Conservation (phyloP, 2,888 invertebrate genomes). For the Apamea sordens region DNA sequence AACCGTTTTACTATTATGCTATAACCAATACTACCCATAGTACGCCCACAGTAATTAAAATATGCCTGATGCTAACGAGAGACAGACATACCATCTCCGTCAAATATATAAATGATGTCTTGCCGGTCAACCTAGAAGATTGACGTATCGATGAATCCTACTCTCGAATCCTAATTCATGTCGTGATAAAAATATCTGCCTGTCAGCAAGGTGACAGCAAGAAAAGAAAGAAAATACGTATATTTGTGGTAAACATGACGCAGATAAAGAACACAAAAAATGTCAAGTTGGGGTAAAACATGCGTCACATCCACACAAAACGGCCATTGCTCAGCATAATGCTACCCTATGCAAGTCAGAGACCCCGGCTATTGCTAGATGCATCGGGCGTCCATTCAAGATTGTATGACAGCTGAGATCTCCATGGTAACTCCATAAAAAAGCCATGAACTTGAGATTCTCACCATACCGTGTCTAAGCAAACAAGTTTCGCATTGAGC, state of each 20-base stretch:
- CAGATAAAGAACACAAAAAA: background rate
- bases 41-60: too few relatives aligned
- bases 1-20: too few relatives aligned
- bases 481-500: constrained; percentile 34
- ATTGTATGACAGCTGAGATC: background rate
- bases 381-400: background rate
- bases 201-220: background rate
- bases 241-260: background rate
- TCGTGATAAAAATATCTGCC: background rate
- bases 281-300: too few relatives aligned
- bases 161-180: background rate
- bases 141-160: too few relatives aligned
- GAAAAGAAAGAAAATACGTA: background rate
- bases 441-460: constrained; percentile 43
- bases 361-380: background rate
- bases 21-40: too few relatives aligned
- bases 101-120: too few relatives aligned
- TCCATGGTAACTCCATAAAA: constrained; percentile 23
- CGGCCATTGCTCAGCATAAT: background rate
- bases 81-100: too few relatives aligned
- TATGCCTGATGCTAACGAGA: too few relatives aligned
- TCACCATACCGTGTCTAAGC: constrained; percentile 14
- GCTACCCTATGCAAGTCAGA: background rate
- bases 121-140: too few relatives aligned
- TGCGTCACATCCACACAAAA: background rate